Percentiles rank a stretch among this genome's conserved stretches.
Evolutionary conservation across 2,888 invertebrate species (phyloP).

Genomic region (Ashinkailepas kermadecensis): DNA sequence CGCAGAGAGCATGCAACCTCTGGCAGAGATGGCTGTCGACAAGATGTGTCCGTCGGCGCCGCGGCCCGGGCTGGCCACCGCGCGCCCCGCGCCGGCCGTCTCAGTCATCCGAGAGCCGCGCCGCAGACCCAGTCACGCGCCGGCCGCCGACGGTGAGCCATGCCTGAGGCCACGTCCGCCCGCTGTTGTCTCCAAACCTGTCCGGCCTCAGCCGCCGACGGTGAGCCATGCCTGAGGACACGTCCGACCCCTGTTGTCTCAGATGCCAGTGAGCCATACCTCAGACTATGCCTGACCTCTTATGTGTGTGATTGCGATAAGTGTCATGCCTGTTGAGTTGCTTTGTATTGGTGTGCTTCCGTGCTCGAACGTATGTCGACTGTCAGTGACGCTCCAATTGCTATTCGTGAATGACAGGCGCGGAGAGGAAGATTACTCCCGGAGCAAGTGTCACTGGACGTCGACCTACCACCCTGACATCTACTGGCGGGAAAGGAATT

Average conservation of each 20-base stretch:
- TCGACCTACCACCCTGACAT: background rate
- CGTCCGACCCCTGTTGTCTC: background rate
- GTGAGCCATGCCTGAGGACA: too few species aligned
- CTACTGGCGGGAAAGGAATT: background rate
- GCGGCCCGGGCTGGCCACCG: background rate
- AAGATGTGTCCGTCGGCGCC: background rate
- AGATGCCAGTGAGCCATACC: too few species aligned
- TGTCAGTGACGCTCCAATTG: too few species aligned
- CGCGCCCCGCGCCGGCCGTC: background rate
- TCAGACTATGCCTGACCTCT: too few species aligned
- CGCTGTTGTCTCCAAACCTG: too few species aligned
- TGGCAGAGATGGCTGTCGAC: background rate
- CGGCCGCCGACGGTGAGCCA: background rate
- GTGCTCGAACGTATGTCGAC: too few species aligned
- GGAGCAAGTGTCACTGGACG: background rate
- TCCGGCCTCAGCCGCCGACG: background rate
- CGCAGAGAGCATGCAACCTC: background rate
- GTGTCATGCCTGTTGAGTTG: background rate
- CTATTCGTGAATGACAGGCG: background rate
- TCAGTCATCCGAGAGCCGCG: background rate
- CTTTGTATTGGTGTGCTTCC: background rate
- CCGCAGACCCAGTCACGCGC: background rate
- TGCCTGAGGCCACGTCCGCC: background rate
- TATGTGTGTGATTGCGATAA: background rate
- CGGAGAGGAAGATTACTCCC: background rate